phyloP scores from a whole-genome alignment of 1,140 invertebrate species.

The Helicorthomorpha holstii region DNA sequence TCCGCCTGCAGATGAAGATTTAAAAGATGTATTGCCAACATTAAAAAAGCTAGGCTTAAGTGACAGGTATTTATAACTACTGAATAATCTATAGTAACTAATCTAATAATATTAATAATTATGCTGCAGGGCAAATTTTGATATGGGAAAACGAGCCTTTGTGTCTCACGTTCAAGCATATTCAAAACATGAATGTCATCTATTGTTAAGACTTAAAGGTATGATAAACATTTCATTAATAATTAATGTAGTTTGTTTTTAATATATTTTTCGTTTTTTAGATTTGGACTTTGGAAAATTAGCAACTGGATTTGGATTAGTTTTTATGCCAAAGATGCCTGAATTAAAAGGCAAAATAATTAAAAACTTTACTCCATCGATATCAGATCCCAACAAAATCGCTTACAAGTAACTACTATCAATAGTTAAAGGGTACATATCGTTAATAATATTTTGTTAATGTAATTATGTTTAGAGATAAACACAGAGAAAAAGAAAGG shows the following conservation, averaged over 20 bases:
- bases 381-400: conserved; percentile 57
- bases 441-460: neutral
- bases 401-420: conserved; percentile 43
- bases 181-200: conserved; percentile 84
- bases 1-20: too few species aligned
- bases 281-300: conserved; percentile 73
- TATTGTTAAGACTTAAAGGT: conserved; percentile 69
- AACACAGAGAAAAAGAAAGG: conserved; percentile 52
- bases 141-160: conserved; percentile 80
- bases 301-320: conserved; percentile 70
- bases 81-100: too few species aligned
- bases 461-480: too few species aligned
- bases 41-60: too few species aligned
- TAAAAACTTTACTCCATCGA: conserved; percentile 42
- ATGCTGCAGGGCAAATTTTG: conserved; percentile 46
- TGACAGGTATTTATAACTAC: too few species aligned
- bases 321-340: conserved; percentile 86
- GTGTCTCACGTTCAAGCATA: conserved; percentile 91
- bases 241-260: neutral
- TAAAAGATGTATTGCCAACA: too few species aligned
- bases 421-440: neutral
- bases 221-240: conserved; percentile 1
- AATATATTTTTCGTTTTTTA: conserved; percentile 17
- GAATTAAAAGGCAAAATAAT: conserved; percentile 59
- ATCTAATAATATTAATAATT: neutral